phyloP scores from a whole-genome alignment of 2,113 vertebrate species.

The Clupea harengus region DNA sequence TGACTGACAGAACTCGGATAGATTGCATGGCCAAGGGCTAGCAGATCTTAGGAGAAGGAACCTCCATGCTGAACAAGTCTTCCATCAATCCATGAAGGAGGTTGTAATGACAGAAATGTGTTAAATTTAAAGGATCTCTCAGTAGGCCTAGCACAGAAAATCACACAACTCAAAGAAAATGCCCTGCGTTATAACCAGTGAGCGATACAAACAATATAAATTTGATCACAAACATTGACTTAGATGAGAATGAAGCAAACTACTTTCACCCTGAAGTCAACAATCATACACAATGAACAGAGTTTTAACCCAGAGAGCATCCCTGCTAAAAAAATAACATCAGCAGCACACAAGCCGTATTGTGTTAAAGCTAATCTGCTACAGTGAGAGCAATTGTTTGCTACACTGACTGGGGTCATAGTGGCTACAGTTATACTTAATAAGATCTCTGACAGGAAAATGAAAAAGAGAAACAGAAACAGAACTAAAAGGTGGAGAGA shows the following conservation, averaged over 20 bases:
- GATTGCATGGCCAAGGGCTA: not conserved
- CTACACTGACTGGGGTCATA: not conserved
- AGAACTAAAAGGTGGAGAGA: not conserved
- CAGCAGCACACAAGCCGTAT: not conserved
- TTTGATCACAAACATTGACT: not conserved
- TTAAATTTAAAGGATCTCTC: no score
- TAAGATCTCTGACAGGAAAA: not conserved
- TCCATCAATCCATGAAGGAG: not conserved
- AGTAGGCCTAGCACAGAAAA: no score
- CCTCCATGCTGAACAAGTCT: no score
- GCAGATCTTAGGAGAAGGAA: not conserved
- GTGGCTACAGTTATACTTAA: not conserved
- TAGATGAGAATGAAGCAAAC: not conserved
- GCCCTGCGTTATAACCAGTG: not conserved
- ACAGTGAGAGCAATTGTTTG: not conserved
- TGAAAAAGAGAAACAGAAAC: not conserved
- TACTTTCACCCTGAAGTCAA: not conserved
- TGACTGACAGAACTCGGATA: not conserved
- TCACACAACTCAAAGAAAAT: not conserved
- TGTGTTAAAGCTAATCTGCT: not conserved
- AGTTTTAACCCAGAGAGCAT: not conserved
- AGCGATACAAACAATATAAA: not conserved
- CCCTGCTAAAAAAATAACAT: not conserved
- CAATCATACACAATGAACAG: not conserved
- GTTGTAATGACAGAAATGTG: not conserved